Evolutionary conservation across 2,888 invertebrate genomes (phyloP).

Genomic region (Cecidostiba fungosa): DNA sequence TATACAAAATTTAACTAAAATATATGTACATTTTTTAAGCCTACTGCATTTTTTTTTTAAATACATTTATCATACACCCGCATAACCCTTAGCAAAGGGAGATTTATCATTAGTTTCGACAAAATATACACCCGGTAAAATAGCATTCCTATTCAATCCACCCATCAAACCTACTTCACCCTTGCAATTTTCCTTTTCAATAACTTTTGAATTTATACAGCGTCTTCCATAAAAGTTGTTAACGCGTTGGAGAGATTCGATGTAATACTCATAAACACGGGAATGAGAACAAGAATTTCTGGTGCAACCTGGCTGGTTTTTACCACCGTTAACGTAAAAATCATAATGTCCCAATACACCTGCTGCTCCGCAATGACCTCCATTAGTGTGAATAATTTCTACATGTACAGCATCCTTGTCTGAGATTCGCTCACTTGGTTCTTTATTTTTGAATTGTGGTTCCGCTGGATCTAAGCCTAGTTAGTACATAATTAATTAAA

Average conservation of each 20-base stretch:
- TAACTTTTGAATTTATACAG: constrained; percentile 58
- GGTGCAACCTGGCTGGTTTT: constrained; percentile 69
- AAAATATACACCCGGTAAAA: constrained; percentile 68
- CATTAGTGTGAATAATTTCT: constrained; percentile 74
- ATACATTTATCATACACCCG: not conserved
- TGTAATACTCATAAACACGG: constrained; percentile 67
- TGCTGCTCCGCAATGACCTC: constrained; percentile 70
- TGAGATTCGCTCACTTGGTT: constrained; percentile 68
- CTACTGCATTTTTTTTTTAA: not conserved
- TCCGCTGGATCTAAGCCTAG: constrained; percentile 75
- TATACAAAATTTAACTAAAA: not conserved
- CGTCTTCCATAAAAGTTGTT: constrained; percentile 60
- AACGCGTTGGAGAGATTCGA: constrained; percentile 68
- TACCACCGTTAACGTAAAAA: constrained; percentile 75
- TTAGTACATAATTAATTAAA: not conserved
- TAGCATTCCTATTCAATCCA: constrained; percentile 33
- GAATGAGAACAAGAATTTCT: constrained; percentile 67
- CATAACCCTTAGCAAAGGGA: constrained; percentile 69
- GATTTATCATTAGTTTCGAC: constrained; percentile 66
- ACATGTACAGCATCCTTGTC: constrained; percentile 73
- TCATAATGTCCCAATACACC: constrained; percentile 72
- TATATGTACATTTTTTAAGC: not conserved
- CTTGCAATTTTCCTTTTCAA: constrained; percentile 52
- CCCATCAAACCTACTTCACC: constrained; percentile 60
- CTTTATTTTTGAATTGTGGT: constrained; percentile 69